phyloP scores from a whole-genome alignment of 2,113 vertebrate genomes.

The Archocentrus centrarchus region DNA sequence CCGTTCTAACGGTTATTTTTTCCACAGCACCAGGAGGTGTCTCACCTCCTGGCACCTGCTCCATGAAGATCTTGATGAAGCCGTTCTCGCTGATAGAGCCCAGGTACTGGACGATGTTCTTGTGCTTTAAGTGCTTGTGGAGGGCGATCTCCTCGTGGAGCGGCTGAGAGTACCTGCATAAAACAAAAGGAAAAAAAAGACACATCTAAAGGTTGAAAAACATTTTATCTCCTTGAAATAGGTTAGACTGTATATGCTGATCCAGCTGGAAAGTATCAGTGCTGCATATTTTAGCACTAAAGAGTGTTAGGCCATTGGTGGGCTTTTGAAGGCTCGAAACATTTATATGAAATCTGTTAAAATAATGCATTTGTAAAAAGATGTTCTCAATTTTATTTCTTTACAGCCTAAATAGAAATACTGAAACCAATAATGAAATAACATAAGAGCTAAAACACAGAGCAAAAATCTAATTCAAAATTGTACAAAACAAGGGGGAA shows the following conservation, averaged over 20 bases:
- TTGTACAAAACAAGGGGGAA: not conserved
- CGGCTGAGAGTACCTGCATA: slow-evolving; percentile 92
- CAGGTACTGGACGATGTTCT: slow-evolving; percentile 98
- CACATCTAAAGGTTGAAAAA: not conserved
- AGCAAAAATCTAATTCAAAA: not conserved
- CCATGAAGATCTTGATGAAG: slow-evolving; percentile 99
- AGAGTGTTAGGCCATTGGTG: not conserved
- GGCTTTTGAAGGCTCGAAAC: too few relatives aligned
- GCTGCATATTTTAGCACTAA: not conserved
- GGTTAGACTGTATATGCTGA: not conserved
- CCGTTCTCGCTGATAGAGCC: slow-evolving; percentile 97
- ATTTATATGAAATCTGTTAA: not conserved
- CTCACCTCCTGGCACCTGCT: slow-evolving; percentile 98
- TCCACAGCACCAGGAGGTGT: not conserved
- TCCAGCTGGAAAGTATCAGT: not conserved
- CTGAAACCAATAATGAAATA: too few relatives aligned
- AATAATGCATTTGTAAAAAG: not conserved
- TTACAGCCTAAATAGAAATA: not conserved
- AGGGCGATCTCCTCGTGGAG: slow-evolving; percentile 98
- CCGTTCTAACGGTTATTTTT: not conserved
- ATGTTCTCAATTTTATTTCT: too few relatives aligned
- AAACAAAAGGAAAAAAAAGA: not conserved
- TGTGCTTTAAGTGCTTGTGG: slow-evolving; percentile 98
- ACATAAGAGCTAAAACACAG: not conserved
- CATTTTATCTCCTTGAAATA: not conserved